These are phyloP conservation scores for Macropodus opercularis DNA, from an alignment of 2,797 vertebrate genomes.

Conservation along the genomic window DNA sequence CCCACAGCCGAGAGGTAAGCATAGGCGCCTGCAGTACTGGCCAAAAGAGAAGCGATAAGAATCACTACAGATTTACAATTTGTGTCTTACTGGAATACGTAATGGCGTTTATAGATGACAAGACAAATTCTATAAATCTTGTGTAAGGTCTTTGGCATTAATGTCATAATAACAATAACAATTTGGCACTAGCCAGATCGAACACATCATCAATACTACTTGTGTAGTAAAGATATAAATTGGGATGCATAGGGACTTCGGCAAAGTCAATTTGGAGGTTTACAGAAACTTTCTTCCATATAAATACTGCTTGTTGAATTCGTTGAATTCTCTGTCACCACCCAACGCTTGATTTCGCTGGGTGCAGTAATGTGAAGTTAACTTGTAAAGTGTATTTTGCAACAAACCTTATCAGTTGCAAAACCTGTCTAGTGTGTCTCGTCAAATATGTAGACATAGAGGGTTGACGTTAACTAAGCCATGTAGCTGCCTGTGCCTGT, in stretches of 20 bases:
- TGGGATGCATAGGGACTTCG: background rate
- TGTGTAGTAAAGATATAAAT: background rate
- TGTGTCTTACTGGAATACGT: background rate
- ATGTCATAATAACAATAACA: too few relatives aligned
- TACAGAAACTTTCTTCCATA: background rate
- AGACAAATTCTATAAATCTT: too few relatives aligned
- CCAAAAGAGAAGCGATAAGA: background rate
- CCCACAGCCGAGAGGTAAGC: constrained; percentile 92
- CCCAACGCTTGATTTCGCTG: background rate
- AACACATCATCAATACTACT: too few relatives aligned
- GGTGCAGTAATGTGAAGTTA: constrained; percentile 38
- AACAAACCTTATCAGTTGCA: too few relatives aligned
- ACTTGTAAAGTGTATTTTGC: too few relatives aligned
- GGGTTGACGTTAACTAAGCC: too few relatives aligned
- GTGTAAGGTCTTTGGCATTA: too few relatives aligned
- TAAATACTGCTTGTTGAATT: background rate
- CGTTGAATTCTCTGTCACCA: background rate
- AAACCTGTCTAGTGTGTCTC: too few relatives aligned
- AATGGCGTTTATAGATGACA: background rate
- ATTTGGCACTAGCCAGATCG: too few relatives aligned
- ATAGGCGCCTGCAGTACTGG: background rate
- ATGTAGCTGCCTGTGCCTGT: too few relatives aligned
- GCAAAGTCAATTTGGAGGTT: background rate
- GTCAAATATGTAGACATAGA: too few relatives aligned
- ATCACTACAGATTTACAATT: background rate